phyloP scores from a whole-genome alignment of 2,888 invertebrate species.

The Sericinus montela region DNA sequence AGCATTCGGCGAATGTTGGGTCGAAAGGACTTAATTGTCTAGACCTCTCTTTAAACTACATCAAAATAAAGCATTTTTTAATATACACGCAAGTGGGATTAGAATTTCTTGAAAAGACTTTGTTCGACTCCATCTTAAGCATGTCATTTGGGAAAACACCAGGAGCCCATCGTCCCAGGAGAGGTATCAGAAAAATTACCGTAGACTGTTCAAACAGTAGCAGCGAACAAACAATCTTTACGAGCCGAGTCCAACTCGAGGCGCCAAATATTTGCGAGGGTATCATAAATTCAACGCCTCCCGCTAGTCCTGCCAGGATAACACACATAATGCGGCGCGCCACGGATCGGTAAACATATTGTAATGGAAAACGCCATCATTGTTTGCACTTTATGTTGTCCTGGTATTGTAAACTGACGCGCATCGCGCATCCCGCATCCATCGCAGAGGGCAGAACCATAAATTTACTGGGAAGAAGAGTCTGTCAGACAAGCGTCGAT shows the following conservation, averaged over 20 bases:
- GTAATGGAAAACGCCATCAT: conserved; percentile 78
- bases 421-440: no score
- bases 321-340: conserved; percentile 76
- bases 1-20: no score
- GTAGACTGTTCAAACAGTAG: conserved; percentile 22
- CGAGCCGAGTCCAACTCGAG: conserved; percentile 69
- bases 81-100: no score
- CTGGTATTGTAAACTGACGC: conserved; percentile 68
- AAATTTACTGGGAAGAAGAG: conserved; percentile 1
- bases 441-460: conserved; percentile 15
- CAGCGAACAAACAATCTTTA: conserved; percentile 73
- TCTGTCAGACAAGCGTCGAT: no score
- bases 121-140: neutral
- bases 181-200: conserved; percentile 6
- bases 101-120: no score
- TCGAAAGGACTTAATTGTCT: no score
- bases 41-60: no score
- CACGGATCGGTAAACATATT: conserved; percentile 79
- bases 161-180: neutral
- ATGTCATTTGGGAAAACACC: conserved; percentile 1
- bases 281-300: conserved; percentile 73
- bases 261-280: conserved; percentile 76
- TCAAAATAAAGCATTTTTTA: no score
- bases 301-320: conserved; percentile 71
- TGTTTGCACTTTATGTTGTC: conserved; percentile 78